A percentile compares a stretch with the other conserved stretches of the same genome.
Evolutionary conservation across 2,888 invertebrate genomes (phyloP).

Genomic region (Alloscopus bannaensis): DNA sequence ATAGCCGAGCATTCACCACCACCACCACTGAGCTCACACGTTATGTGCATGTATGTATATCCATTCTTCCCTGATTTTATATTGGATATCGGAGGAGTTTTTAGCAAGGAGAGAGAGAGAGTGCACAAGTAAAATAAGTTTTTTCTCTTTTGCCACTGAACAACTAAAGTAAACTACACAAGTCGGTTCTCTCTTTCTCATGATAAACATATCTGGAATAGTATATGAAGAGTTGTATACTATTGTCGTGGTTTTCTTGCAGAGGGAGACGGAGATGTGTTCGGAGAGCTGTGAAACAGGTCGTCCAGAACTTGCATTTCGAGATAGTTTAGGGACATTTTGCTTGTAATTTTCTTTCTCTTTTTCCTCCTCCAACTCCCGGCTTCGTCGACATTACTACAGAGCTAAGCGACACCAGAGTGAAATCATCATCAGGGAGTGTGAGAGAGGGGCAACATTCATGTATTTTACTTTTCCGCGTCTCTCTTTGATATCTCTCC

Average conservation of each 20-base stretch:
- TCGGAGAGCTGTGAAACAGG: constrained; percentile 47
- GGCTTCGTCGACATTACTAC: constrained; percentile 40
- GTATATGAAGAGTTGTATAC: too few relatives aligned
- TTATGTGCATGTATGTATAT: constrained; percentile 4
- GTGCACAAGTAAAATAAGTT: constrained; percentile 52
- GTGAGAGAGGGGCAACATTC: constrained; percentile 24
- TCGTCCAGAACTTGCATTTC: constrained; percentile 40
- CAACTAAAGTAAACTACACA: constrained; percentile 39
- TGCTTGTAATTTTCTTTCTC: constrained; percentile 65
- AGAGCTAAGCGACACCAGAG: constrained; percentile 5
- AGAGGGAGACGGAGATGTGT: background rate
- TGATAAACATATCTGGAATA: too few relatives aligned
- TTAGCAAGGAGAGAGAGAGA: constrained; percentile 7
- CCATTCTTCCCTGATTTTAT: constrained; percentile 62
- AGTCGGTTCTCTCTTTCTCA: too few relatives aligned
- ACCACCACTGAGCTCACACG: background rate
- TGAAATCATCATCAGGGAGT: constrained; percentile 20
- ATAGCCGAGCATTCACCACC: constrained; percentile 40
- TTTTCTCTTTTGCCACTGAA: constrained; percentile 28
- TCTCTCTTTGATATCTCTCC: constrained; percentile 5
- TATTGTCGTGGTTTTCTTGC: constrained; percentile 37
- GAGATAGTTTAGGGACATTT: constrained; percentile 62
- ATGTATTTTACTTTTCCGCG: constrained; percentile 52
- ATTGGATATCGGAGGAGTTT: constrained; percentile 41
- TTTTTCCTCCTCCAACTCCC: constrained; percentile 52